Evolutionary conservation across 1,140 invertebrate species (phyloP).

Genomic region (Drosophila melanogaster): Release_6_plus_ISO1_MT NT_033779.5:579001-579500

Average conservation of each 20-base stretch:
- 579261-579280: slow-evolving; percentile 42
- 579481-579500: slow-evolving; percentile 5
- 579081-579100: slow-evolving; percentile 50
- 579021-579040: slow-evolving; percentile 11
- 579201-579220: slow-evolving; percentile 17
- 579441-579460: not conserved
- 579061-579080: slow-evolving; percentile 54
- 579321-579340: slow-evolving; percentile 40
- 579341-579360: slow-evolving; percentile 9
- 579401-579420: not conserved
- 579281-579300: not conserved
- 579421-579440: not conserved
- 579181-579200: slow-evolving; percentile 55
- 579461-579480: not conserved
- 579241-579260: slow-evolving; percentile 35
- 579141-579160: slow-evolving; percentile 69
- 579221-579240: slow-evolving; percentile 25
- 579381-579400: not conserved
- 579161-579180: slow-evolving; percentile 70
- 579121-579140: slow-evolving; percentile 73
- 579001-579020: slow-evolving; percentile 42
- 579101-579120: slow-evolving; percentile 70
- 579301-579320: slow-evolving; percentile 33
- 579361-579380: not conserved
- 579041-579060: slow-evolving; percentile 62